These are phyloP conservation scores for Anableps anableps DNA, from an alignment of 2,797 vertebrate genomes.

Conservation along the genomic window DNA sequence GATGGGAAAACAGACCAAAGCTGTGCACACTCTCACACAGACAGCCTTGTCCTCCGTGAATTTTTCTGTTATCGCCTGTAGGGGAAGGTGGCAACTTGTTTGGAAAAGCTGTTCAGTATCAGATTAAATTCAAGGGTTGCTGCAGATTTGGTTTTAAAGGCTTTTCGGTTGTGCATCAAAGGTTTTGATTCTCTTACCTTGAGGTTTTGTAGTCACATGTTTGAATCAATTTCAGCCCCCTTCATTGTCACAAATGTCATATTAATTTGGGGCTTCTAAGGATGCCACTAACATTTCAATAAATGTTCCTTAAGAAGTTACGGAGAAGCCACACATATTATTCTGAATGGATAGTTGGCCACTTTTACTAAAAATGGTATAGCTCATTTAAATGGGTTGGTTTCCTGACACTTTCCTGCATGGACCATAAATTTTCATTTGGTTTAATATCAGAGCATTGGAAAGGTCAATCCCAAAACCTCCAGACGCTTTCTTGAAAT, in stretches of 20 bases:
- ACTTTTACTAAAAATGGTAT: too few relatives aligned
- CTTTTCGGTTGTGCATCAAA: neutral
- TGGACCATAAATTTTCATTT: neutral
- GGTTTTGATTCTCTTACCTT: neutral
- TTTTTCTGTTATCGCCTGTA: conserved; percentile 30
- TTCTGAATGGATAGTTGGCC: too few relatives aligned
- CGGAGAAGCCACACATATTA: too few relatives aligned
- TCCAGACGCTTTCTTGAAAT: neutral
- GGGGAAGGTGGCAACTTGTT: conserved; percentile 33
- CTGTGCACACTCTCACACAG: conserved; percentile 3
- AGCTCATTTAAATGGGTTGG: too few relatives aligned
- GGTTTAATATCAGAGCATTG: neutral
- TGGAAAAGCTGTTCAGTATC: conserved; percentile 29
- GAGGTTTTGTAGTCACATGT: neutral
- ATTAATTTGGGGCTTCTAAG: too few relatives aligned
- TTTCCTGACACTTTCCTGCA: neutral
- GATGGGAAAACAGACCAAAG: conserved; percentile 34
- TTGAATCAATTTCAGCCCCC: neutral
- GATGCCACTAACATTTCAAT: too few relatives aligned
- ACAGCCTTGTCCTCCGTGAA: neutral
- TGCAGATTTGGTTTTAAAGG: conserved; percentile 6
- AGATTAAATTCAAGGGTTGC: conserved; percentile 42
- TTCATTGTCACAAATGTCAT: too few relatives aligned
- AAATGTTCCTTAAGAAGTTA: too few relatives aligned
- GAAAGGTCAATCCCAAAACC: neutral